These are phyloP conservation scores for Tupaia tana DNA, from an alignment of 2,113 vertebrate species.

Conservation along the genomic window DNA sequence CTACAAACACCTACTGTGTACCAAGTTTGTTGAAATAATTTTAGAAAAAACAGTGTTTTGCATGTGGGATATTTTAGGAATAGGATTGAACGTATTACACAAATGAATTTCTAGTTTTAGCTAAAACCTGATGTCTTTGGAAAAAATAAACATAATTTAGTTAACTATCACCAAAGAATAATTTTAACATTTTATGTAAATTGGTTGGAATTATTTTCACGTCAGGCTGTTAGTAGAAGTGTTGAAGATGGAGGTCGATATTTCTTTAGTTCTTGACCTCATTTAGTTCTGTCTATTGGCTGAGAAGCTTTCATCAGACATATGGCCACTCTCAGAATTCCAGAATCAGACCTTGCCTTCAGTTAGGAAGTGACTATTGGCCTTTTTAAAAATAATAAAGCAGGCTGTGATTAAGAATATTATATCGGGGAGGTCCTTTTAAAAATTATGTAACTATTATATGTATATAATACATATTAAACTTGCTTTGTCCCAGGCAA, in stretches of 20 bases:
- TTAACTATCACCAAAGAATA: neutral
- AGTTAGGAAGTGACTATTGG: neutral
- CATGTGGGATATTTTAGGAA: neutral
- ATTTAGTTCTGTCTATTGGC: neutral
- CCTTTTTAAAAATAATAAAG: neutral
- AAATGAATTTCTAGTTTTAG: slow-evolving; percentile 9
- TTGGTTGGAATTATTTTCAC: neutral
- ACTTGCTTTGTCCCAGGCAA: neutral
- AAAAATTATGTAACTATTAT: neutral
- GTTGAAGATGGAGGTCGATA: neutral
- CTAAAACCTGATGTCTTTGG: neutral
- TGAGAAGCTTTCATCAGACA: neutral
- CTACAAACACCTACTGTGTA: neutral
- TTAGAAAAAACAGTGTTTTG: neutral
- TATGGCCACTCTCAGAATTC: neutral
- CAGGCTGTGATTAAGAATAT: neutral
- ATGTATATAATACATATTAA: neutral
- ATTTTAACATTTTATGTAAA: slow-evolving; percentile 47
- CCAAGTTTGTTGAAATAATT: neutral
- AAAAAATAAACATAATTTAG: slow-evolving; percentile 26
- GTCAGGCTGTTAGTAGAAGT: neutral
- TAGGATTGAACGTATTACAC: neutral
- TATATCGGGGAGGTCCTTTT: neutral
- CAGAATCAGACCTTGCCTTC: neutral
- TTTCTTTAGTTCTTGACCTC: slow-evolving; percentile 1